Evolutionary conservation across 2,888 invertebrate species (phyloP).

Genomic region (Apomyelois bistriatella): DNA sequence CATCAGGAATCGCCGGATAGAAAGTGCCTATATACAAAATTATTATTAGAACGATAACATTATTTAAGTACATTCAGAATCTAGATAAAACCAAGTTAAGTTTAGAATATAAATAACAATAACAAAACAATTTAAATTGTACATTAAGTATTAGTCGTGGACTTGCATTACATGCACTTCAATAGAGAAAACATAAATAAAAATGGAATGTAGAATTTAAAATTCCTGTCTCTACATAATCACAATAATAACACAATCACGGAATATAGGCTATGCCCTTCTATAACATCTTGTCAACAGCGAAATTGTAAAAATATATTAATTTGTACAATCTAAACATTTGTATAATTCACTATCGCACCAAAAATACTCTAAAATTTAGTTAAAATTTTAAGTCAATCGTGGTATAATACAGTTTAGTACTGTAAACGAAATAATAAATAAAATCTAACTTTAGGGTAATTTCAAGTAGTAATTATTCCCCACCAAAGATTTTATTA

Average conservation of each 20-base stretch:
- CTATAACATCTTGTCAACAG: slow-evolving; percentile 67
- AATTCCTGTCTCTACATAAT: slow-evolving; percentile 74
- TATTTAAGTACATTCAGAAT: slow-evolving; percentile 51
- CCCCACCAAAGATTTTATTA: slow-evolving; percentile 63
- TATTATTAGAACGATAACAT: slow-evolving; percentile 27
- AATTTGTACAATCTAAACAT: slow-evolving; percentile 78
- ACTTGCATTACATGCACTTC: slow-evolving; percentile 74
- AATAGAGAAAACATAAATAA: slow-evolving; percentile 59
- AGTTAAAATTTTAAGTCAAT: slow-evolving; percentile 43
- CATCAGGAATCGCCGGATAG: slow-evolving; percentile 34
- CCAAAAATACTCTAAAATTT: slow-evolving; percentile 72
- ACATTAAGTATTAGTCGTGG: slow-evolving; percentile 76
- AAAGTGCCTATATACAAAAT: slow-evolving; percentile 40
- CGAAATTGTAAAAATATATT: slow-evolving; percentile 78
- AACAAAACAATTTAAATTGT: slow-evolving; percentile 52
- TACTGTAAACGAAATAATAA: slow-evolving; percentile 62
- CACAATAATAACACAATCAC: slow-evolving; percentile 75
- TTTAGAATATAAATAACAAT: slow-evolving; percentile 43
- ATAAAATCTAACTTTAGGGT: slow-evolving; percentile 47
- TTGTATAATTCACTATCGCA: slow-evolving; percentile 78
- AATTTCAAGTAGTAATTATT: slow-evolving; percentile 60
- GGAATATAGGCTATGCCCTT: slow-evolving; percentile 73
- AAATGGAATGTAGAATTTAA: slow-evolving; percentile 77
- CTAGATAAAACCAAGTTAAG: slow-evolving; percentile 34
- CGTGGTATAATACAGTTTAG: slow-evolving; percentile 62